phyloP scores from a whole-genome alignment of 2,888 invertebrate species.

The Rugalucina vietnamica region DNA sequence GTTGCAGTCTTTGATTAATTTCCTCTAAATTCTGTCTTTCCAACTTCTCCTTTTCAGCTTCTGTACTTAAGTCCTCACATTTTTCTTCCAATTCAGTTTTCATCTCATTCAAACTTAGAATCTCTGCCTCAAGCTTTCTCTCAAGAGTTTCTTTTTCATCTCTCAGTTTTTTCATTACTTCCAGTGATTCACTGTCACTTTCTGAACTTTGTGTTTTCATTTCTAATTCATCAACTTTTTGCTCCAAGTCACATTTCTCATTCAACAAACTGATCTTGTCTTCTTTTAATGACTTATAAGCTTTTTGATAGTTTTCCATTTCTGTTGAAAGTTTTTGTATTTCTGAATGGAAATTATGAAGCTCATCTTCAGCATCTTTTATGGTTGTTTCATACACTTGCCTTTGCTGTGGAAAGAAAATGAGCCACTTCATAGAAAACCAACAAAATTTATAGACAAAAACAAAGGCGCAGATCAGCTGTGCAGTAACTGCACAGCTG shows the following conservation, averaged over 20 bases:
- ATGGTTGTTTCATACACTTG: slow-evolving; percentile 40
- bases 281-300: slow-evolving; percentile 28
- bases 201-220: neutral
- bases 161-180: neutral
- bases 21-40: neutral
- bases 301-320: slow-evolving; percentile 27
- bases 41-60: neutral
- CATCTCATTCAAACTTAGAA: slow-evolving; percentile 1
- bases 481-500: too few relatives aligned
- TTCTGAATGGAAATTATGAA: slow-evolving; percentile 12
- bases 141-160: neutral
- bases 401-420: slow-evolving; percentile 21
- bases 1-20: neutral
- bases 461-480: too few relatives aligned
- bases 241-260: slow-evolving; percentile 14
- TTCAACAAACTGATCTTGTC: slow-evolving; percentile 47
- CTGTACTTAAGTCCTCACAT: neutral
- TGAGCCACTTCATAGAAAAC: too few relatives aligned
- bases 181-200: neutral
- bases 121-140: neutral
- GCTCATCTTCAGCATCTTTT: slow-evolving; percentile 36
- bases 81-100: neutral
- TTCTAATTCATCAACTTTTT: slow-evolving; percentile 25
- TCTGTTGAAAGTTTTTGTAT: slow-evolving; percentile 26
- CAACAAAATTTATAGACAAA: too few relatives aligned